Evolutionary conservation across 1,140 invertebrate species (phyloP), one percentile per base, ranked within the genome.

Genomic region (Latrodectus geometricus): DNA sequence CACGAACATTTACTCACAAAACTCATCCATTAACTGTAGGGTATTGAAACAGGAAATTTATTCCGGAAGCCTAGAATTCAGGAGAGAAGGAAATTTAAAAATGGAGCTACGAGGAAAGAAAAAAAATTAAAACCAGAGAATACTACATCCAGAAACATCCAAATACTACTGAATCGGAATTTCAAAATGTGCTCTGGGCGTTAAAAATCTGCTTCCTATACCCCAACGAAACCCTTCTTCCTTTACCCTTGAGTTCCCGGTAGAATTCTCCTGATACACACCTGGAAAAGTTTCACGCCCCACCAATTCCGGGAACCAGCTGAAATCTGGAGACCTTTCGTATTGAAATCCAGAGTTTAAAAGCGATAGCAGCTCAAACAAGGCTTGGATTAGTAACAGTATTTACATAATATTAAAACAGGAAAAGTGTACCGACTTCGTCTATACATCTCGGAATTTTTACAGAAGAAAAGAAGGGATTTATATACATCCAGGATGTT

Each of bases 351-450:
- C 20, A 4, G 68, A 69, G 11, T 69, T 69, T 69, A 69, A 69
- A 69, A 69, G 68, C 68, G 68, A 69, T 69, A 11, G 14, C n/a
- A 15, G 21, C 68, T 15, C 68, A 69, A 69, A 69, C 68, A 69
- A 69, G 68, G 9, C 4, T 35, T 61, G 54, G 17, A 61, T 2
- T 61, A 23, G 68, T 69, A 23, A 69, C 68, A 69, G n/a, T 69
- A 69, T 69, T 69, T 69, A 69, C 68, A 69, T 69, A 69, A 69
- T 69, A 69, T 69, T 69, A 69, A 23, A 23, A 9, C 15, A 11
- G 17, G 68, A 23, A n/a, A 69, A 69, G 21, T 15, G 21, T 69
- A 9, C 68, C 68, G 9, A 9, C 21, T 69, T 15, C 20, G 11
- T 61, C 54, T 61, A 23, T n/a, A 69, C 61, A 69, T 69, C 68